Conservation (phyloP, 2,888 invertebrate species). For the Eudasyphora cyanicolor region DNA sequence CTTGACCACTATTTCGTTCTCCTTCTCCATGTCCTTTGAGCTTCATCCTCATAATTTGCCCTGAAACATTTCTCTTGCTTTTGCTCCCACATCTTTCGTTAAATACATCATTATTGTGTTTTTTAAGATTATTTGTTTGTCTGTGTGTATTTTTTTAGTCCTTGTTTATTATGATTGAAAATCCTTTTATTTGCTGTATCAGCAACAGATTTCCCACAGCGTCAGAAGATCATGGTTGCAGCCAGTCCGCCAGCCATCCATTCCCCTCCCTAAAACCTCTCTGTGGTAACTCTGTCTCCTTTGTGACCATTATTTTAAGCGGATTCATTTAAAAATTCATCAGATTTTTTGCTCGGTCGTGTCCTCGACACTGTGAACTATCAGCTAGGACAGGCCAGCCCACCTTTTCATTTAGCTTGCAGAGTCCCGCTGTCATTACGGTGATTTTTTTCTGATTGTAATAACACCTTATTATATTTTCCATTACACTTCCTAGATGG, state of each 20-base stretch:
- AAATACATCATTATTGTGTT: too few species aligned
- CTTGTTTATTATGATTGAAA: constrained; percentile 41
- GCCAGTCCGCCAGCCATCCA: neutral
- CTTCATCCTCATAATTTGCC: too few species aligned
- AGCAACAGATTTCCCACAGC: constrained; percentile 45
- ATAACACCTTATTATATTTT: neutral
- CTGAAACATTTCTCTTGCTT: too few species aligned
- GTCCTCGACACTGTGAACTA: neutral
- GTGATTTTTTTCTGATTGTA: neutral
- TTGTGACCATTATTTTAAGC: constrained; percentile 43
- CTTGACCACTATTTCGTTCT: neutral
- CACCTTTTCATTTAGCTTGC: neutral
- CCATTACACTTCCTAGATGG: neutral
- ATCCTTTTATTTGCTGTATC: constrained; percentile 50
- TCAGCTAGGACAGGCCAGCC: too few species aligned
- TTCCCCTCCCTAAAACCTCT: neutral
- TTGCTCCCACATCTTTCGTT: too few species aligned
- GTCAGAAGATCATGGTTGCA: constrained; percentile 1
- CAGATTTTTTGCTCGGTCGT: neutral
- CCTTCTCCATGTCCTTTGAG: neutral
- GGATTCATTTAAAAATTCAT: constrained; percentile 56
- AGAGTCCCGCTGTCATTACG: neutral
- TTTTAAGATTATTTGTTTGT: too few species aligned
- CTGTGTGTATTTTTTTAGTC: neutral
- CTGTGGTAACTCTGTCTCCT: neutral